Evolutionary conservation across 2,797 vertebrate genomes (phyloP).

Genomic region (Scleropages formosus): DNA sequence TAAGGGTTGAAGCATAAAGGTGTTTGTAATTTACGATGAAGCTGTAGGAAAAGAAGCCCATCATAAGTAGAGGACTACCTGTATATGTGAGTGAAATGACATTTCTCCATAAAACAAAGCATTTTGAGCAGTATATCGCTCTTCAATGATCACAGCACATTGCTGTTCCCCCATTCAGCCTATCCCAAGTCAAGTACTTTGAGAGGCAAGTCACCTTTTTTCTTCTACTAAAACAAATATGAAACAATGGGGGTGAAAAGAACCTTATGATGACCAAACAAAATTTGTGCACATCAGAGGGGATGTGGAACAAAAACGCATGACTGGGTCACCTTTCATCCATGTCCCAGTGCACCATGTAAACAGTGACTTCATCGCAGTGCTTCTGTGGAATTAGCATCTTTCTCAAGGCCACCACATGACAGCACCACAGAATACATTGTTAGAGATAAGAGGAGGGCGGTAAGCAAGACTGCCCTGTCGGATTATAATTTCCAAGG

Average conservation of each 20-base stretch:
- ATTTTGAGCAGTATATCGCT: too few relatives aligned
- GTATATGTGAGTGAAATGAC: too few relatives aligned
- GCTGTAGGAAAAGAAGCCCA: too few relatives aligned
- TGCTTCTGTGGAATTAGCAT: background rate
- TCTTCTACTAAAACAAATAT: background rate
- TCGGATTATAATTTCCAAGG: background rate
- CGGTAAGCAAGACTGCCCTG: background rate
- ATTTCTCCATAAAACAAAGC: too few relatives aligned
- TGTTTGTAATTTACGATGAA: too few relatives aligned
- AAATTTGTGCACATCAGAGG: slow-evolving; percentile 9
- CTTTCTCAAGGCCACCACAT: background rate
- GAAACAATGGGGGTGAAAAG: slow-evolving; percentile 2
- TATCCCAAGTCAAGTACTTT: too few relatives aligned
- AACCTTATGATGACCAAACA: slow-evolving; percentile 16
- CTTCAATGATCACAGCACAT: too few relatives aligned
- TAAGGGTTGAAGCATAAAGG: too few relatives aligned
- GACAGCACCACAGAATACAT: background rate
- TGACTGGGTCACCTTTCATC: too few relatives aligned
- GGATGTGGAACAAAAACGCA: slow-evolving; percentile 1
- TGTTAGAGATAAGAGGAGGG: background rate
- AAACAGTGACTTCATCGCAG: slow-evolving; percentile 1
- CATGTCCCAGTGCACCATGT: background rate
- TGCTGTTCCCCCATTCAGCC: too few relatives aligned
- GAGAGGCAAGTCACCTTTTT: too few relatives aligned
- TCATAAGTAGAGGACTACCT: too few relatives aligned